Base-by-base conservation (phyloP, 2,888 invertebrate species). In the Carabus problematicus region DNA sequence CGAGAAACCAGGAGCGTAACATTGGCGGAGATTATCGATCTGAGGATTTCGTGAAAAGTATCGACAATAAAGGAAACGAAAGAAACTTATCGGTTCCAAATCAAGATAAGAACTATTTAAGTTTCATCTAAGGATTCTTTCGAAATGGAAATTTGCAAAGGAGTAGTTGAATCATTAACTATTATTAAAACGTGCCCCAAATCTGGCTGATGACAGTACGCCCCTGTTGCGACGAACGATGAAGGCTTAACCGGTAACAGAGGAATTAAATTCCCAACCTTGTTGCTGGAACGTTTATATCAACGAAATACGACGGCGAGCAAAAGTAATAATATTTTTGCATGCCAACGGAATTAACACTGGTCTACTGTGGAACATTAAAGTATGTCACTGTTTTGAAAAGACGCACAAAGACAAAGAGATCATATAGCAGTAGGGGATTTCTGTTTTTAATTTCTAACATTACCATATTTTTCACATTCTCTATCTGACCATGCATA, bases 401-500 rank as follows among this genome's bases (percentile, higher is more conserved):
- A 59, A 45, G 29, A 56, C 29, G 16, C 39, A 66, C 12, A 66
- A 58, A 56, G 14, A 43, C 55, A 56, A 64, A 55, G 55, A 64
- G 56, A 56, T 64, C 40, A 52, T 45, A 42, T 39, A 55, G 52
- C 29, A 29, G 52, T 16, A 43, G 14, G 40, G 45, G 45, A 43
- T 55, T 47, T n/a, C 8, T 64, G 11, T 43, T 64, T 74, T 75
- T 74, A 74, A 75, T 74, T 74, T 75, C 73, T 72, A 70, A 70
- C 49, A 76, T 76, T 76, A 75, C 75, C 76, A 76, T 76, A 75
- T 75, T 75, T 73, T 71, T 71, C 72, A 68, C 75, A 73, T 76
- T 75, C 74, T 70, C 67, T n/a, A n/a, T 6, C 29, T 29, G 29
- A 6, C 29, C 6, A 6, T 29, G 29, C 6, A 6, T 29, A 73